Evolutionary conservation across 2,888 invertebrate species (phyloP).

Genomic region (Oeneis ivallda): DNA sequence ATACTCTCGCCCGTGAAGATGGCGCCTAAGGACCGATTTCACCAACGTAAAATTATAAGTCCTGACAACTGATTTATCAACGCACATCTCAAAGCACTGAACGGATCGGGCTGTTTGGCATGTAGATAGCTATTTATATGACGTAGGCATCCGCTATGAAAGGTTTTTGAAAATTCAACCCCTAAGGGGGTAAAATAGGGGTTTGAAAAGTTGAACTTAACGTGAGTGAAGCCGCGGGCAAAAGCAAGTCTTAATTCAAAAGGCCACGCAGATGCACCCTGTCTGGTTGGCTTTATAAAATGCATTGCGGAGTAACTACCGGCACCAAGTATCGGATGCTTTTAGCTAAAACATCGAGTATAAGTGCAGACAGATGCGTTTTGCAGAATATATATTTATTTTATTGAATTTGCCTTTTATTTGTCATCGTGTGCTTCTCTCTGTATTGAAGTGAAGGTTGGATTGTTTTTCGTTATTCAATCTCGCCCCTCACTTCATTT

Average conservation of each 20-base stretch:
- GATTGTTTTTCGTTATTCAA: neutral
- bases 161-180: too few species aligned
- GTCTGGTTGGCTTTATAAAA: constrained; percentile 24
- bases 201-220: neutral
- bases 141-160: too few species aligned
- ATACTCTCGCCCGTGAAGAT: too few species aligned
- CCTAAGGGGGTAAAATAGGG: too few species aligned
- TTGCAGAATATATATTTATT: constrained; percentile 5
- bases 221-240: constrained; percentile 1
- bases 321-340: constrained; percentile 30
- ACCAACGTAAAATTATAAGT: too few species aligned
- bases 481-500: neutral
- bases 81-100: too few species aligned
- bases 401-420: neutral
- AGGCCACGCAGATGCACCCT: constrained; percentile 25
- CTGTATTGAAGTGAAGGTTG: neutral
- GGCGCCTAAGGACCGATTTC: too few species aligned
- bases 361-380: constrained; percentile 26
- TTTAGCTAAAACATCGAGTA: constrained; percentile 31
- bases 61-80: too few species aligned
- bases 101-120: too few species aligned
- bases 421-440: neutral
- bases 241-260: constrained; percentile 28
- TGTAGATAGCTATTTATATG: too few species aligned
- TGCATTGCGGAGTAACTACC: constrained; percentile 27